phyloP scores from a whole-genome alignment of 2,888 invertebrate genomes.

The Sarcophaga variegata region DNA sequence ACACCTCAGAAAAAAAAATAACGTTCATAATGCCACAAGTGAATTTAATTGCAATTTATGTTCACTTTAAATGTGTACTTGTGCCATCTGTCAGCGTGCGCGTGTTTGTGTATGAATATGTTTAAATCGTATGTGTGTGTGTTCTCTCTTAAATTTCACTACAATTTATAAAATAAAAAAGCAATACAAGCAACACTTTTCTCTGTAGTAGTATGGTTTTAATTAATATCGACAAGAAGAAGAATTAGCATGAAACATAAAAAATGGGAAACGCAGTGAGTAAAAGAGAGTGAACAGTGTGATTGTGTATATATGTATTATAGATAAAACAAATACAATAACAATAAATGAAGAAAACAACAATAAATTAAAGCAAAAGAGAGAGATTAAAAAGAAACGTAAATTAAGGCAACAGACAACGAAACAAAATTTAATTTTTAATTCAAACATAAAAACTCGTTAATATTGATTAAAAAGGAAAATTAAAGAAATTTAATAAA shows the following conservation, averaged over 20 bases:
- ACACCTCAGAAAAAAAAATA: neutral
- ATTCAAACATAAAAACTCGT: too few species aligned
- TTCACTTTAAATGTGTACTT: slow-evolving; percentile 26
- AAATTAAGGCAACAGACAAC: neutral
- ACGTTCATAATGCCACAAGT: slow-evolving; percentile 47
- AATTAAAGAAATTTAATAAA: neutral
- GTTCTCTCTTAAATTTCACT: too few species aligned
- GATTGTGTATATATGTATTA: neutral
- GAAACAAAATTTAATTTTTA: neutral
- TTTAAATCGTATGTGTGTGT: neutral
- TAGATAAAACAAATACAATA: neutral
- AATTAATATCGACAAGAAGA: slow-evolving; percentile 36
- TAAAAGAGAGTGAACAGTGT: too few species aligned
- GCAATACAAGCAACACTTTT: slow-evolving; percentile 12
- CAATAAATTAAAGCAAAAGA: neutral
- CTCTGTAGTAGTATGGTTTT: slow-evolving; percentile 32
- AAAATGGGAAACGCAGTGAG: too few species aligned
- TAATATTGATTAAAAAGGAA: neutral
- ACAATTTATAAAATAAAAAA: too few species aligned
- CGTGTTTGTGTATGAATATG: too few species aligned
- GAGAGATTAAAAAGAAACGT: neutral
- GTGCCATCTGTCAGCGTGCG: too few species aligned
- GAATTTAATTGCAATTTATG: slow-evolving; percentile 61
- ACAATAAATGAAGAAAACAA: neutral
- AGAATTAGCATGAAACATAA: neutral